Conservation (phyloP, 1,140 invertebrate species). For the Luehdorfia chinensis region DNA sequence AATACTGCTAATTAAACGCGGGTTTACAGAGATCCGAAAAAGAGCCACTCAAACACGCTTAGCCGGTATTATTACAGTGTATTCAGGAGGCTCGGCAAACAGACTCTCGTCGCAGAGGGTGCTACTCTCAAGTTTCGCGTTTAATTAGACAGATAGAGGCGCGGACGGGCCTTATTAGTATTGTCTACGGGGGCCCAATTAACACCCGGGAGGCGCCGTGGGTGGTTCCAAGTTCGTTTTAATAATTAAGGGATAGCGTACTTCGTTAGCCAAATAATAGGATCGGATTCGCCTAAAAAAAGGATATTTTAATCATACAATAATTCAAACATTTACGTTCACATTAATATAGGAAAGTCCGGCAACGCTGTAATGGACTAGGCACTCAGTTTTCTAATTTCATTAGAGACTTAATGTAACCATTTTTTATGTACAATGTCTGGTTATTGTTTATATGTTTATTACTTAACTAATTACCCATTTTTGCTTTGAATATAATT, state of each 20-base stretch:
- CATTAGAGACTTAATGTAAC: constrained; percentile 12
- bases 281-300: constrained; percentile 55
- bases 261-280: constrained; percentile 70
- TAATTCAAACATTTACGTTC: not conserved
- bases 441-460: constrained; percentile 8
- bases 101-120: constrained; percentile 67
- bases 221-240: constrained; percentile 70
- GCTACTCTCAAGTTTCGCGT: constrained; percentile 75
- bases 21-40: constrained; percentile 74
- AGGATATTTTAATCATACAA: constrained; percentile 26
- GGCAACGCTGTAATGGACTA: not conserved
- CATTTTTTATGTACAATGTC: constrained; percentile 8
- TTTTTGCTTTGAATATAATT: constrained; percentile 16
- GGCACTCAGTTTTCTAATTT: no score
- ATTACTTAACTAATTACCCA: constrained; percentile 15
- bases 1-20: constrained; percentile 75
- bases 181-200: constrained; percentile 76
- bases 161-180: constrained; percentile 75
- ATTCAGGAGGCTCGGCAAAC: constrained; percentile 71
- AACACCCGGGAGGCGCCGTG: constrained; percentile 64
- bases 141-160: constrained; percentile 76
- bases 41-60: constrained; percentile 75
- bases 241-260: constrained; percentile 72
- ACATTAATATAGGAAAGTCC: constrained; percentile 1
- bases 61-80: constrained; percentile 75